A percentile compares a stretch with the other conserved stretches of the same genome.
Evolutionary conservation across 1,140 invertebrate genomes (phyloP).

Genomic region (Pinna nobilis): DNA sequence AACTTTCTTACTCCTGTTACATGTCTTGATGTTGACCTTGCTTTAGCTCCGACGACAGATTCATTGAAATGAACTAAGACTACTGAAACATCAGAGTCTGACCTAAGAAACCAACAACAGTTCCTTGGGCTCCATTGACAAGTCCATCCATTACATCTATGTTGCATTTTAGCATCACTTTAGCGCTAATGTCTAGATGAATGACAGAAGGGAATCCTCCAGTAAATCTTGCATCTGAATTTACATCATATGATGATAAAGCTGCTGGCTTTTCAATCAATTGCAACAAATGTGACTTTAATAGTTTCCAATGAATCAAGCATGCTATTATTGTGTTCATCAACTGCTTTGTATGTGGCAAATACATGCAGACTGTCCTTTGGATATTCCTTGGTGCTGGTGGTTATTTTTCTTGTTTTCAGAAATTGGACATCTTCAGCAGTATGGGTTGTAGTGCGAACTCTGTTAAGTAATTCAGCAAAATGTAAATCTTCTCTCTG

Average conservation of each 20-base stretch:
- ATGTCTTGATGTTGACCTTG: slow-evolving; percentile 11
- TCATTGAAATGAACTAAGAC: slow-evolving; percentile 12
- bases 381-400: background rate
- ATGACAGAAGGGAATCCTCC: slow-evolving; percentile 18
- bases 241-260: slow-evolving; percentile 29
- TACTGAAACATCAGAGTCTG: background rate
- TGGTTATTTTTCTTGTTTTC: slow-evolving; percentile 25
- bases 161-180: slow-evolving; percentile 43
- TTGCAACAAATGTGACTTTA: slow-evolving; percentile 11
- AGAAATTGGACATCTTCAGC: slow-evolving; percentile 30
- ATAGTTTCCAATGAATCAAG: slow-evolving; percentile 4
- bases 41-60: background rate
- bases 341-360: slow-evolving; percentile 27
- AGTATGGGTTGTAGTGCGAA: slow-evolving; percentile 27
- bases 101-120: slow-evolving; percentile 29
- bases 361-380: slow-evolving; percentile 29
- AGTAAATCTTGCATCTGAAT: slow-evolving; percentile 24
- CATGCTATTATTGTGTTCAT: slow-evolving; percentile 20
- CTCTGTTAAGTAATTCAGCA: slow-evolving; percentile 34
- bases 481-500: slow-evolving; percentile 40
- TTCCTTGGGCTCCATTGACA: slow-evolving; percentile 41
- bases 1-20: background rate
- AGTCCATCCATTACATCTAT: slow-evolving; percentile 44
- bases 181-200: slow-evolving; percentile 13
- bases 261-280: slow-evolving; percentile 33